These are phyloP conservation scores for Drosophila lacteicornis DNA, from an alignment of 1,140 invertebrate genomes.

Conservation along the genomic window DNA sequence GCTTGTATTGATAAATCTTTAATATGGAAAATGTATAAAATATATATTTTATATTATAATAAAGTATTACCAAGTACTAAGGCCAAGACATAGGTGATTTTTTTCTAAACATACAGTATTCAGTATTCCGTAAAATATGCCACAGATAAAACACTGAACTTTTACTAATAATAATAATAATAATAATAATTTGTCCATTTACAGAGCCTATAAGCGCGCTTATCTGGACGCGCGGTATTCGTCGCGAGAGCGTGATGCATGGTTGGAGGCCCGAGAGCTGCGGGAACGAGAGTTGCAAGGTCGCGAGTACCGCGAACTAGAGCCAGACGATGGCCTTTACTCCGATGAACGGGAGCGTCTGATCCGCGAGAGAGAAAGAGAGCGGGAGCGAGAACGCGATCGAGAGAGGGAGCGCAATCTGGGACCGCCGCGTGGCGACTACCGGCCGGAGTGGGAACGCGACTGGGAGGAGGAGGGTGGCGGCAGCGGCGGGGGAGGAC, in stretches of 20 bases:
- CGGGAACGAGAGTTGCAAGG: constrained; percentile 57
- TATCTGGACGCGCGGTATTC: constrained; percentile 69
- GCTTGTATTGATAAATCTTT: too few species aligned
- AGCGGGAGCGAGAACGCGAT: constrained; percentile 65
- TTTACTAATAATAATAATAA: too few species aligned
- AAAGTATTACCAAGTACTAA: too few species aligned
- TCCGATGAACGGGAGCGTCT: constrained; percentile 66
- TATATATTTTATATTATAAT: too few species aligned
- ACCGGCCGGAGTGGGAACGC: constrained; percentile 74
- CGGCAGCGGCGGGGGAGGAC: constrained; percentile 4
- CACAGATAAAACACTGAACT: too few species aligned
- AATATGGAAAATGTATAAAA: too few species aligned
- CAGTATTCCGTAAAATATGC: too few species aligned
- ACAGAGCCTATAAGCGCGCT: constrained; percentile 70
- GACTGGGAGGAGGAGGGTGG: constrained; percentile 72
- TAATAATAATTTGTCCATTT: background rate
- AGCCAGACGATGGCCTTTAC: constrained; percentile 67
- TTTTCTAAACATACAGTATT: too few species aligned
- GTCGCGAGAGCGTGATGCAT: constrained; percentile 71
- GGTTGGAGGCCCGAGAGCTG: constrained; percentile 69
- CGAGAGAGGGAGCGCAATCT: constrained; percentile 62
- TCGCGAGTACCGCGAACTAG: constrained; percentile 75
- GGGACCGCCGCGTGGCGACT: constrained; percentile 58
- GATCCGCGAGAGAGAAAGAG: constrained; percentile 40
- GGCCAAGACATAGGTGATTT: too few species aligned